A percentile compares a stretch with the other conserved stretches of the same genome.
phyloP scores from a whole-genome alignment of 2,888 invertebrate genomes.

The Tenthredo scrophulariae region DNA sequence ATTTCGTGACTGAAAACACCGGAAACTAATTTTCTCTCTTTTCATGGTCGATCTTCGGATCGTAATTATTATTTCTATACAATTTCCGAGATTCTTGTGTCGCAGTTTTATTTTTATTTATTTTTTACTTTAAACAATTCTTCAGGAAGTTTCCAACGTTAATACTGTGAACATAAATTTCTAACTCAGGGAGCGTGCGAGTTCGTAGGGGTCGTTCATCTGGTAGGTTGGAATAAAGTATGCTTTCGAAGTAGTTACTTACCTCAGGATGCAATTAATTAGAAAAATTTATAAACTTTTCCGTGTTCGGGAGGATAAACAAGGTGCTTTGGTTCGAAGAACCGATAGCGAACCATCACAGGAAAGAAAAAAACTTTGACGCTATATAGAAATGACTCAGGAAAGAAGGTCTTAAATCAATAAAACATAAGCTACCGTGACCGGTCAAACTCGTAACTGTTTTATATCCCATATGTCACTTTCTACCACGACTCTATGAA shows the following conservation, averaged over 20 bases:
- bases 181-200: background rate
- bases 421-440: conserved; percentile 47
- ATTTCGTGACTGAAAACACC: background rate
- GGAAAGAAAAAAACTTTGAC: conserved; percentile 20
- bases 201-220: background rate
- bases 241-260: conserved; percentile 29
- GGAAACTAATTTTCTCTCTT: background rate
- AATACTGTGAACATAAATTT: conserved; percentile 13
- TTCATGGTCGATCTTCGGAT: background rate
- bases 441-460: conserved; percentile 41
- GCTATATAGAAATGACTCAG: background rate
- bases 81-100: background rate
- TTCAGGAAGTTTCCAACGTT: background rate
- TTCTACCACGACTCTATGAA: background rate
- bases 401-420: conserved; percentile 38
- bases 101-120: background rate
- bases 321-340: conserved; percentile 27
- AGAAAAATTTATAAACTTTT: conserved; percentile 31
- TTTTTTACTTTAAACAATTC: background rate
- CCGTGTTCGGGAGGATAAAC: conserved; percentile 12
- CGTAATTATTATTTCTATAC: background rate
- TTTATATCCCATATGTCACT: conserved; percentile 32
- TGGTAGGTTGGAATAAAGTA: conserved; percentile 16
- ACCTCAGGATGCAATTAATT: conserved; percentile 33
- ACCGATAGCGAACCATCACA: conserved; percentile 26